Conservation (phyloP, 2,797 vertebrate genomes). For the Typhlichthys eigenmanni region DNA sequence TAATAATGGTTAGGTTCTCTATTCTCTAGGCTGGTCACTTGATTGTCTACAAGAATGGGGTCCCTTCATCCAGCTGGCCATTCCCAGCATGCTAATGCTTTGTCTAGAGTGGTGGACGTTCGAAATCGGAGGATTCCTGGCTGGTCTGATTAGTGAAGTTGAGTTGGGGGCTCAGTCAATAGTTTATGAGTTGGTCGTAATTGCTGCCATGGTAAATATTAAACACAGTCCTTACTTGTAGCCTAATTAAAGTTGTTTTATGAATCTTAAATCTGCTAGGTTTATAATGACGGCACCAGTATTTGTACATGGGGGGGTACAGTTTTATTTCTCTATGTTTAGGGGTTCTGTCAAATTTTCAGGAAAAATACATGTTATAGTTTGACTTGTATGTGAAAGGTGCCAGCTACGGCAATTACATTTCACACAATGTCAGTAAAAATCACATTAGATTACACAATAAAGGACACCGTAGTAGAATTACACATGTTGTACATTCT, state of each 20-base stretch:
- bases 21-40: slow-evolving; percentile 83
- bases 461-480: too few species aligned
- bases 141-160: slow-evolving; percentile 83
- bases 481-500: too few species aligned
- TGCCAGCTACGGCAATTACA: too few species aligned
- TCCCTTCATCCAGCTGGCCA: slow-evolving; percentile 83
- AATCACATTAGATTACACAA: too few species aligned
- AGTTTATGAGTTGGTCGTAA: slow-evolving; percentile 75
- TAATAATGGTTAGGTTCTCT: slow-evolving; percentile 1
- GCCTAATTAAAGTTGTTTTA: neutral
- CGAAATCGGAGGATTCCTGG: slow-evolving; percentile 88
- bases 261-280: too few species aligned
- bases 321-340: too few species aligned
- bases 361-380: too few species aligned
- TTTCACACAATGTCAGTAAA: too few species aligned
- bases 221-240: neutral
- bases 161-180: slow-evolving; percentile 88
- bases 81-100: slow-evolving; percentile 95
- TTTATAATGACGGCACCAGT: too few species aligned
- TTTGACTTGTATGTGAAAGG: too few species aligned
- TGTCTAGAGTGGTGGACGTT: slow-evolving; percentile 98
- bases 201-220: slow-evolving; percentile 86
- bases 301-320: too few species aligned
- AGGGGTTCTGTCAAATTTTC: too few species aligned
- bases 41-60: slow-evolving; percentile 92